Evolutionary conservation across 2,113 vertebrate genomes (phyloP).

Genomic region (Aldabrachelys gigantea): DNA sequence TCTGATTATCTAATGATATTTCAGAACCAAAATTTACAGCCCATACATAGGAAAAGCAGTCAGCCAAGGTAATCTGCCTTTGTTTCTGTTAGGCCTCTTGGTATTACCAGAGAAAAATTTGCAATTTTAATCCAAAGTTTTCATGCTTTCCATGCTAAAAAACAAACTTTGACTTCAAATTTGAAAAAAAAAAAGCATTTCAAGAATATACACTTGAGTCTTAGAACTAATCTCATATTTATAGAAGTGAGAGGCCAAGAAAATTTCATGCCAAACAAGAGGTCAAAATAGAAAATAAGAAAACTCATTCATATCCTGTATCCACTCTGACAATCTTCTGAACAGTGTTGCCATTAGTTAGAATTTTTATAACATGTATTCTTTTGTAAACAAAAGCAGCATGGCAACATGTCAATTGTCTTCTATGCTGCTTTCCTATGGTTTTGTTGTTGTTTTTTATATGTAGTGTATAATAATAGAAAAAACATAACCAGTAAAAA

Average conservation of each 20-base stretch:
- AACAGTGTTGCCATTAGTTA: conserved; percentile 38
- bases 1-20: not conserved
- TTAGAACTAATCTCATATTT: not conserved
- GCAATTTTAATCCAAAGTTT: not conserved
- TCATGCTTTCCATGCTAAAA: fast-evolving
- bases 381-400: conserved; percentile 61
- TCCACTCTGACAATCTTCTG: not conserved
- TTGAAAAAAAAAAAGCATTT: not conserved
- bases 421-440: conserved; percentile 58
- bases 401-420: conserved; percentile 15
- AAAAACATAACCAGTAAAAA: conserved; percentile 63
- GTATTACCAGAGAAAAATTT: not conserved
- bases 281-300: not conserved
- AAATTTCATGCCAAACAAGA: not conserved
- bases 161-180: not conserved
- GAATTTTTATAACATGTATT: conserved; percentile 56
- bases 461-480: conserved; percentile 46
- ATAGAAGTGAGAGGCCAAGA: not conserved
- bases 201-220: not conserved
- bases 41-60: not conserved
- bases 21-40: not conserved
- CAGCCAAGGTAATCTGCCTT: not conserved
- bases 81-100: not conserved
- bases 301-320: conserved; percentile 1
- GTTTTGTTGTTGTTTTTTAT: conserved; percentile 45